phyloP scores from a whole-genome alignment of 2,113 vertebrate species.

The Collichthys lucidus region DNA sequence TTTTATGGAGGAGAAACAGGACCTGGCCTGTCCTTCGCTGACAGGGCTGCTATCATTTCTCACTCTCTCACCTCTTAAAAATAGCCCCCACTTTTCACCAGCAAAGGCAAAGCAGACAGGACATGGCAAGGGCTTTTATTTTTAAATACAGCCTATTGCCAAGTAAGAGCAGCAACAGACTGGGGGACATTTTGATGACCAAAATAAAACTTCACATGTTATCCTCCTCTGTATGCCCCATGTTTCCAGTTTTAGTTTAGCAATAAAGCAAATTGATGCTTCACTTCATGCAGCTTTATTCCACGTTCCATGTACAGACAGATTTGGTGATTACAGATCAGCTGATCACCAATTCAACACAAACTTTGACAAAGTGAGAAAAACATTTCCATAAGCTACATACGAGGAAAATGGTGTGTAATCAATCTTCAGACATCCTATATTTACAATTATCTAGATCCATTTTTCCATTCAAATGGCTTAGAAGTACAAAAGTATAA shows the following conservation, averaged over 20 bases:
- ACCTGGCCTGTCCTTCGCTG: conserved; percentile 60
- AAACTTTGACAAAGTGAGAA: conserved; percentile 47
- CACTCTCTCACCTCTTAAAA: conserved; percentile 79
- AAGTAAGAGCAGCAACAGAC: conserved; percentile 57
- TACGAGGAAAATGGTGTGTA: conserved; percentile 35
- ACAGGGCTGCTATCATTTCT: conserved; percentile 71
- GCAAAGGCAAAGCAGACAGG: conserved; percentile 77
- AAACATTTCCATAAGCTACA: conserved; percentile 29
- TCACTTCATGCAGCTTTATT: conserved; percentile 79
- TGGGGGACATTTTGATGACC: conserved; percentile 1
- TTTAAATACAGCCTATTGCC: conserved; percentile 64
- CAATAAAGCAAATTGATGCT: conserved; percentile 34
- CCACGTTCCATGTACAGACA: conserved; percentile 52
- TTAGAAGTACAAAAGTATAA: conserved; percentile 84
- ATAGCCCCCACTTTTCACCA: conserved; percentile 78
- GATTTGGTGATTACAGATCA: conserved; percentile 44
- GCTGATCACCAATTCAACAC: conserved; percentile 47
- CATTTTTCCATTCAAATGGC: conserved; percentile 44
- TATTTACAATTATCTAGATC: conserved; percentile 33
- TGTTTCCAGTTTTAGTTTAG: neutral
- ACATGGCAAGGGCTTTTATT: conserved; percentile 75
- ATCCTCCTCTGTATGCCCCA: neutral
- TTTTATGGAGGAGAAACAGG: conserved; percentile 75
- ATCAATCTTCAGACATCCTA: conserved; percentile 42
- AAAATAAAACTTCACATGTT: conserved; percentile 8